Evolutionary conservation across 2,797 vertebrate species (phyloP), one percentile per base, ranked within the genome.

Genomic region (Cirrhinus mrigala): DNA sequence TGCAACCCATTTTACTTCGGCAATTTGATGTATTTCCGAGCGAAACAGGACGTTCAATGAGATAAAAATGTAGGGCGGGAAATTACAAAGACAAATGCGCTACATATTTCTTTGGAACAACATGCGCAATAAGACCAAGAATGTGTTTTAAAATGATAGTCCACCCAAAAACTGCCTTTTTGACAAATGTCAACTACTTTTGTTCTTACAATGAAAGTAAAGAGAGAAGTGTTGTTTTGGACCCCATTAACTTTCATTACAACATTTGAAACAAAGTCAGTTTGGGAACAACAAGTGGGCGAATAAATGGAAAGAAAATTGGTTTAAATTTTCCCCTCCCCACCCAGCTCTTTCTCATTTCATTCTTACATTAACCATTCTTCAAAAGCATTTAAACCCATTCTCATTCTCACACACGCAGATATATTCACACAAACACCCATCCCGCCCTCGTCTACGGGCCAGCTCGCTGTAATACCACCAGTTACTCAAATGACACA

Each of bases 401-500:
- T 37, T 7, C 29, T 70, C 9, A 68, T 81, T 48, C 29, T 58
- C 79, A 60, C 22, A 69, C 73, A 64, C 22, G 46, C 44, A 27
- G 3, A 52, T 15, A 56, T 33, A 48, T 73, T 33, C 56, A 62
- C 62, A 29, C 22, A 22, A 48, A 37, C 58, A 12, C 46, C 33
- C 56, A 54, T 24, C 58, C 78, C 12, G 18, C 40, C 62, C 29
- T 46, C 50, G 37, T 85, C 24, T 80, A 50, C 24, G 18, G 20
- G 8, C 40, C n/a, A 29, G 77, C 27, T 64, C 29, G 15, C 54
- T 80, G 50, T 71, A 79, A 37, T 48, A 27, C 44, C 20, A 14
- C 46, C 58, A 46, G 58, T 79, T 86, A 66, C 69, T 70, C 27
- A 33, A 80, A 83, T 79, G 66, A 83, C 70, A 85, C 79, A 85